These are phyloP conservation scores for Anas platyrhynchos DNA, from an alignment of 2,113 vertebrate species.

Conservation along the genomic window DNA sequence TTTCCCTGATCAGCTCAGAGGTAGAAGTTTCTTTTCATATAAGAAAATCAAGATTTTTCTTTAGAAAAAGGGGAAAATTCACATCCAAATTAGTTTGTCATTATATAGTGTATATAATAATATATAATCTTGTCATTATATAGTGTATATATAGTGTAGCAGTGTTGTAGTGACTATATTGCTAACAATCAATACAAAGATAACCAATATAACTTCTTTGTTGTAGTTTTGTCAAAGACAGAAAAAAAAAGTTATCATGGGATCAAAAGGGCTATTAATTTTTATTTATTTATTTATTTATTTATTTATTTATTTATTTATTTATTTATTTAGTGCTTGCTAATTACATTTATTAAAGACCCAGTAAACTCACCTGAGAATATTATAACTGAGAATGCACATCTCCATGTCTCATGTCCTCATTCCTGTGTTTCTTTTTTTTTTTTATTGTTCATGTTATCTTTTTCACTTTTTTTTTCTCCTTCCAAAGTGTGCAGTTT, in stretches of 20 bases:
- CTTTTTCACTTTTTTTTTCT: not conserved
- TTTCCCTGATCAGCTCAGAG: not conserved
- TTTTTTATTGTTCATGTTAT: not conserved
- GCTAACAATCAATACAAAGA: not conserved
- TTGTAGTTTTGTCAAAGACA: not conserved
- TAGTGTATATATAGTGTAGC: not conserved
- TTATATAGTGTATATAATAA: not conserved
- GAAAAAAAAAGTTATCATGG: not conserved
- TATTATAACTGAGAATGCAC: not conserved
- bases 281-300: not conserved
- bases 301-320: not conserved
- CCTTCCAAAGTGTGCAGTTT: not conserved
- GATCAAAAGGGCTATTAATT: not conserved
- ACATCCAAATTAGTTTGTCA: not conserved
- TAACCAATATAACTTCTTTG: not conserved
- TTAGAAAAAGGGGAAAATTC: not conserved
- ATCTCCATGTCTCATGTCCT: not conserved
- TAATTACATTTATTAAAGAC: not conserved
- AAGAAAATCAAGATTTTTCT: not conserved
- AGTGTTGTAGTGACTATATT: not conserved
- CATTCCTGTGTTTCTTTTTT: not conserved
- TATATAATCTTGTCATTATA: not conserved
- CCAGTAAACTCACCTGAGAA: not conserved
- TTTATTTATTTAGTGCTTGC: not conserved
- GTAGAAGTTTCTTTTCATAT: not conserved